Evolutionary conservation across 2,797 vertebrate species (phyloP).

Genomic region (Epinephelus malabaricus): DNA sequence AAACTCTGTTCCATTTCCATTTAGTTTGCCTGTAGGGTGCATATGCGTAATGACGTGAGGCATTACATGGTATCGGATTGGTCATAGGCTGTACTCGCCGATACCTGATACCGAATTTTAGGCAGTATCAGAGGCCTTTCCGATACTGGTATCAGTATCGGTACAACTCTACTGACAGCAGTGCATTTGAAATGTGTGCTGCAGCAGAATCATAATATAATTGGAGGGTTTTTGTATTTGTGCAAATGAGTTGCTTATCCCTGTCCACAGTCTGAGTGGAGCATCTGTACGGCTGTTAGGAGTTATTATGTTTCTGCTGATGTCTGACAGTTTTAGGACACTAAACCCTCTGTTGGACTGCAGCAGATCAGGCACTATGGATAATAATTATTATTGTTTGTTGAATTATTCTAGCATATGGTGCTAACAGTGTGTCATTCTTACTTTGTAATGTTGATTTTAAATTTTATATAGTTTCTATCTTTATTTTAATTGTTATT

Average conservation of each 20-base stretch:
- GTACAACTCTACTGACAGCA: neutral
- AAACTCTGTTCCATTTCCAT: too few species aligned
- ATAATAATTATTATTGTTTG: neutral
- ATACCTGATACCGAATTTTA: too few species aligned
- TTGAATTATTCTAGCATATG: neutral
- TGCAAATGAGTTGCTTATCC: constrained; percentile 11
- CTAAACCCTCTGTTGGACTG: neutral
- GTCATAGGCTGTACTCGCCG: too few species aligned
- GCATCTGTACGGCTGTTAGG: constrained; percentile 7
- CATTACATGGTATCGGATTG: too few species aligned
- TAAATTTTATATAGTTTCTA: neutral
- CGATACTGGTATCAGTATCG: too few species aligned
- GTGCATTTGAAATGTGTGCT: neutral
- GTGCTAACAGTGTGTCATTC: neutral
- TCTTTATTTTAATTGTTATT: neutral
- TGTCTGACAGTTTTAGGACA: neutral
- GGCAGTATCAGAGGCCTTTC: too few species aligned
- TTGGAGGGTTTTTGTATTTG: neutral
- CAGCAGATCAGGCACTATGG: neutral
- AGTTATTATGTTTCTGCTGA: constrained; percentile 1
- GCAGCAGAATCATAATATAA: neutral
- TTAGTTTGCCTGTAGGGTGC: too few species aligned
- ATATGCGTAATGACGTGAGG: too few species aligned
- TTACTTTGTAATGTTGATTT: neutral
- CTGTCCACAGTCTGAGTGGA: neutral